Percentiles rank a stretch among this genome's conserved stretches.
Evolutionary conservation across 2,888 invertebrate genomes (phyloP).

Genomic region (Noctua comes): DNA sequence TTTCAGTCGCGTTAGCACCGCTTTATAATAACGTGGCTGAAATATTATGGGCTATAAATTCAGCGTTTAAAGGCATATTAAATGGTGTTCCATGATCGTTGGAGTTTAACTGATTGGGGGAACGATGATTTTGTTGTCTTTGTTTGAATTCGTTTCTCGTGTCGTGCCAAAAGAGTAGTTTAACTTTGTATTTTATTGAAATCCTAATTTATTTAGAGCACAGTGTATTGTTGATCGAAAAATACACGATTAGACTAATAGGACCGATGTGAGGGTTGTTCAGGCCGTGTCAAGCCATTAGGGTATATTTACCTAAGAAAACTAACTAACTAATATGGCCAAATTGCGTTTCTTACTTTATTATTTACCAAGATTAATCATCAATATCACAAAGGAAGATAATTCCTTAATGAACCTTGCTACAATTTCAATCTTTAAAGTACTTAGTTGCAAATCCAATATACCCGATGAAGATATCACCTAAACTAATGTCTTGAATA

Average conservation of each 20-base stretch:
- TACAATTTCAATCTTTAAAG: background rate
- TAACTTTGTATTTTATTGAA: background rate
- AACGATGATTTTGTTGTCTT: background rate
- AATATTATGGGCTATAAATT: conserved; percentile 56
- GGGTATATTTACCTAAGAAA: background rate
- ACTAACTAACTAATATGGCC: background rate
- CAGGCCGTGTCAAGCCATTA: background rate
- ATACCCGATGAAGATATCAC: background rate
- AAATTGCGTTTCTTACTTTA: background rate
- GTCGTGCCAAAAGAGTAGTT: background rate
- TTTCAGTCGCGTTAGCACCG: conserved; percentile 45
- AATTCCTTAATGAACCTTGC: background rate
- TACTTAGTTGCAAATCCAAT: background rate
- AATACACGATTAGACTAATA: background rate
- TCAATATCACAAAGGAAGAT: background rate
- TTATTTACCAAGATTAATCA: background rate
- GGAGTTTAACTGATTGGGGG: conserved; percentile 30
- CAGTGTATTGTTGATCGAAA: background rate
- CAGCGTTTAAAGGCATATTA: conserved; percentile 55
- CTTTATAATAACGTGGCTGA: conserved; percentile 52
- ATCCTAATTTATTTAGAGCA: background rate
- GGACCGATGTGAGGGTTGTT: background rate
- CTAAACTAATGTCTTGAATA: background rate
- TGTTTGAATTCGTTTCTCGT: background rate
- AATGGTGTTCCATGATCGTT: conserved; percentile 44